Conservation (phyloP, 2,113 vertebrate genomes). For the Donacobius atricapilla region DNA sequence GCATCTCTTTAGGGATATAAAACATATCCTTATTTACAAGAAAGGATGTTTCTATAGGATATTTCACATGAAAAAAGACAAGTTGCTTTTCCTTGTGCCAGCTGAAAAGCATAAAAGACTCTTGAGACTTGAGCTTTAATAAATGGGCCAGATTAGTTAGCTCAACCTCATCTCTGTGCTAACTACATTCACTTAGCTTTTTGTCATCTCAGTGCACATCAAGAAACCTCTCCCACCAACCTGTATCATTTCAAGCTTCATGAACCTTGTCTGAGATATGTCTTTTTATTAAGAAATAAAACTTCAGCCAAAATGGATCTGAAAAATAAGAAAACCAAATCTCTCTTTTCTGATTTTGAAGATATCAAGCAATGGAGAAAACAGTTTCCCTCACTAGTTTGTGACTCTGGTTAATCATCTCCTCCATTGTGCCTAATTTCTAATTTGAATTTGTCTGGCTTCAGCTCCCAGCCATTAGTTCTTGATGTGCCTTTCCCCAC, state of each 20-base stretch:
- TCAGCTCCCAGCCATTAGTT: conserved; percentile 56
- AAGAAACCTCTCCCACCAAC: neutral
- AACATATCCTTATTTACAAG: neutral
- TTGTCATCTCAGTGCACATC: neutral
- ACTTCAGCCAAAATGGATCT: neutral
- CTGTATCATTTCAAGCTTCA: neutral
- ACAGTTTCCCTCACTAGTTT: conserved; percentile 10
- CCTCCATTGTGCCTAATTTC: conserved; percentile 27
- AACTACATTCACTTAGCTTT: neutral
- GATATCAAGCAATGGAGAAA: neutral
- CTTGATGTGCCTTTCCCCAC: conserved; percentile 39
- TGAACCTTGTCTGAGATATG: neutral
- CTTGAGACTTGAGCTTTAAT: neutral
- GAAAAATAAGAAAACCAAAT: neutral
- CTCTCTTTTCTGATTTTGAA: neutral
- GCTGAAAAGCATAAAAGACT: neutral
- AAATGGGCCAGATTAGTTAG: neutral
- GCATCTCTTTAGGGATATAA: neutral
- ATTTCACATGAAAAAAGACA: neutral
- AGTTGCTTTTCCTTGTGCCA: neutral
- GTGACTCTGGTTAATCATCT: conserved; percentile 31
- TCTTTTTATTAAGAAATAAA: neutral
- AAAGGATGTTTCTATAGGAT: neutral
- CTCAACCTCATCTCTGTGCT: neutral
- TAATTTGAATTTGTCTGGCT: conserved; percentile 65